Base-by-base conservation (phyloP, 2,113 vertebrate genomes). In the Etia nguti region DNA sequence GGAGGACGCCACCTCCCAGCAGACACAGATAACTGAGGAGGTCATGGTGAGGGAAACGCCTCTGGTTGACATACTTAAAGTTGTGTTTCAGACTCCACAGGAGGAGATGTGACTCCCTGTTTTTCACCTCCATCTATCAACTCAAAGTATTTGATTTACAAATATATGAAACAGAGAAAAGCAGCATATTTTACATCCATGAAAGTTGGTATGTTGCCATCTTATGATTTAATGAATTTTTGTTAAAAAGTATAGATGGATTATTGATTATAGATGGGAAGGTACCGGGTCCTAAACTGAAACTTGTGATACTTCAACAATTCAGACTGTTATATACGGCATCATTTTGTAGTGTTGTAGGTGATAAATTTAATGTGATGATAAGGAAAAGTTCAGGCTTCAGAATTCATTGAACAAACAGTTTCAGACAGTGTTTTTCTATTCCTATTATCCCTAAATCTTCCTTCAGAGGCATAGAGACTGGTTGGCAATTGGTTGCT, bases 41-140 rank as follows among this genome's bases (percentile, higher is more conserved):
- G 96, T 96, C 62, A 98, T 98, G 99, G 98, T 99, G 92, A 97
- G 97, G 5, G 10, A 20, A 4, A 20, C 20, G 1, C 22, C 15
- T 75, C 13, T n/a, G 8, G 20, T 7, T 31, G 12, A 31, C 75
- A 22, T 3, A 26, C 34, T 9, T 81, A 12, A 41, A 55, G 68
- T 48, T 55, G 54, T 15, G 84, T 43, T 68, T 43, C 13, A 9
- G 31, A 85, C 41, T 31, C 2, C 4, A 38, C 34, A 46, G 36
- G 20, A 6, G 15, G 48, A 34, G 59, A 54, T 13, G 77, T 11
- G 13, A 20, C 12, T 10, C 46, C 75, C 59, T 36, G 13, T 20
- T 16, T 26, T 38, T 26, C 6, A 81, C 56, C 18, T 81, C 29
- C 10, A 22, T 15, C 3, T 10, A 6, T 41, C 22, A 79, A 3